phyloP scores from a whole-genome alignment of 2,888 invertebrate genomes.

The Selenia dentaria region DNA sequence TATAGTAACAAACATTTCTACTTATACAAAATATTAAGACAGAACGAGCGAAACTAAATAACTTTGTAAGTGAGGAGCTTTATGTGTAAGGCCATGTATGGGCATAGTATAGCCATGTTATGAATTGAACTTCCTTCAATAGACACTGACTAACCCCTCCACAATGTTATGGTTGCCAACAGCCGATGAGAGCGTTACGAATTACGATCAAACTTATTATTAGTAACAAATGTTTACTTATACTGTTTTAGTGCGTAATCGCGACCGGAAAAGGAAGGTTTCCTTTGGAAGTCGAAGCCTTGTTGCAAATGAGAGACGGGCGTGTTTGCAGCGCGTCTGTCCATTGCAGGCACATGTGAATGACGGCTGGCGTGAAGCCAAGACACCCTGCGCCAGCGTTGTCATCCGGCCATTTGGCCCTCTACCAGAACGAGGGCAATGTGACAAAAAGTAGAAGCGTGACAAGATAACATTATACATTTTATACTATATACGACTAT shows the following conservation, averaged over 20 bases:
- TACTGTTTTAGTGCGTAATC: conserved; percentile 22
- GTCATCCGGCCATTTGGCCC: conserved; percentile 56
- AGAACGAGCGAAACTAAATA: too few species aligned
- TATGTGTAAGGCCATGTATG: too few species aligned
- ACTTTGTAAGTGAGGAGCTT: too few species aligned
- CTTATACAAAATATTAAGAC: too few species aligned
- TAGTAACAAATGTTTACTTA: too few species aligned
- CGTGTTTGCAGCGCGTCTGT: conserved; percentile 43
- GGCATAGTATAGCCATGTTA: too few species aligned
- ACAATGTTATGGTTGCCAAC: too few species aligned
- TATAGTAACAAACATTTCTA: too few species aligned
- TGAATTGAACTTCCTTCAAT: too few species aligned
- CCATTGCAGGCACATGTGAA: conserved; percentile 50
- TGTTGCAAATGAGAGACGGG: conserved; percentile 39
- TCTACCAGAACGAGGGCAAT: conserved; percentile 58
- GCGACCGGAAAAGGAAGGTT: conserved; percentile 69
- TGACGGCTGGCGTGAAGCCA: conserved; percentile 54
- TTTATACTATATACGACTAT: conserved; percentile 27
- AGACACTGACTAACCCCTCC: too few species aligned
- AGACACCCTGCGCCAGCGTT: conserved; percentile 37
- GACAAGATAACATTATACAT: conserved; percentile 35
- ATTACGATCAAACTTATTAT: too few species aligned
- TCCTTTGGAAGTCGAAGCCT: conserved; percentile 41
- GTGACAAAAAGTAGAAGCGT: conserved; percentile 51
- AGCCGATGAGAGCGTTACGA: too few species aligned